These are phyloP conservation scores for Endomychus coccineus DNA, from an alignment of 2,888 invertebrate species.

Conservation along the genomic window DNA sequence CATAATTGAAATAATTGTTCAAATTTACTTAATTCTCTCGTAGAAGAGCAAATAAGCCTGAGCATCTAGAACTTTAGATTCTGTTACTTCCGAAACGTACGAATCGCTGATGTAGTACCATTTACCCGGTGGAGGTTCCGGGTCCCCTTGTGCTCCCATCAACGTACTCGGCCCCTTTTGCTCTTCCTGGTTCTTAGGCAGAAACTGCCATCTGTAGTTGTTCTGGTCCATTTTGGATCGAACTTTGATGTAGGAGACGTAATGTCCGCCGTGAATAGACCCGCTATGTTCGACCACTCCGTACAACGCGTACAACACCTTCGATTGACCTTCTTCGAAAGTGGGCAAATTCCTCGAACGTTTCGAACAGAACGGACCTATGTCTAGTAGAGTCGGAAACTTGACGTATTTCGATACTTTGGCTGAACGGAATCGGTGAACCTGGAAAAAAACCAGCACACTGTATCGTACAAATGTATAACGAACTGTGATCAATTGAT, in stretches of 20 bases:
- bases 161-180: constrained; percentile 40
- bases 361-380: constrained; percentile 83
- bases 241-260: constrained; percentile 92
- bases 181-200: constrained; percentile 47
- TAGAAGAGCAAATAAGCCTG: constrained; percentile 97
- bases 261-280: constrained; percentile 81
- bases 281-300: constrained; percentile 95
- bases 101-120: constrained; percentile 96
- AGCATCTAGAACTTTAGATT: constrained; percentile 70
- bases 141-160: constrained; percentile 40
- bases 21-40: constrained; percentile 76
- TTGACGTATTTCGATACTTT: constrained; percentile 83
- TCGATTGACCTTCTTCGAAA: constrained; percentile 36
- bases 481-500: too few species aligned
- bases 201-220: constrained; percentile 67
- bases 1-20: too few species aligned
- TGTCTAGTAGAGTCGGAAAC: constrained; percentile 77
- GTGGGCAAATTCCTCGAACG: constrained; percentile 53
- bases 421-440: constrained; percentile 51
- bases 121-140: constrained; percentile 57
- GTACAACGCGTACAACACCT: constrained; percentile 78
- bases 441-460: constrained; percentile 25
- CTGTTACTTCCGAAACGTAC: constrained; percentile 71
- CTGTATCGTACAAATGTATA: too few species aligned
- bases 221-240: constrained; percentile 53